Percentiles rank a stretch among this genome's conserved stretches.
Conservation (phyloP, 2,113 vertebrate species). For the Odobenus rosmarus region DNA sequence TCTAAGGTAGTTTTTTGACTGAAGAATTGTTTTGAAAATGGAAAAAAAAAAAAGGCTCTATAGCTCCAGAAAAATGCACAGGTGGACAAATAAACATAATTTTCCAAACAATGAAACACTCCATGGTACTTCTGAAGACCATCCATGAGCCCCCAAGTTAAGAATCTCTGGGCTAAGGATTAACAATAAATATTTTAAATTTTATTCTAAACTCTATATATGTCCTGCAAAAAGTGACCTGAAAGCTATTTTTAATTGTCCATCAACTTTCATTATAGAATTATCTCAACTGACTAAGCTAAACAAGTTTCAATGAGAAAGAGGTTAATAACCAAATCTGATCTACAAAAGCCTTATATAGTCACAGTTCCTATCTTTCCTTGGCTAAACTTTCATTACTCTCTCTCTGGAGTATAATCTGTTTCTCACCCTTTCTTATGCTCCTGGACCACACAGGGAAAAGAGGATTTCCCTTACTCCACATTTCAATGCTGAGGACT, state of each 20-base stretch:
- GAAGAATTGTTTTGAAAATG: conserved; percentile 19
- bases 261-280: conserved; percentile 22
- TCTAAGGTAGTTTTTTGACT: conserved; percentile 7
- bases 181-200: neutral
- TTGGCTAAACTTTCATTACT: neutral
- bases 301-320: conserved; percentile 6
- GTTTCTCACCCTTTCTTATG: neutral
- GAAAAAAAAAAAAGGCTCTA: neutral
- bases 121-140: neutral
- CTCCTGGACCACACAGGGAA: neutral
- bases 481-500: neutral
- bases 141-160: neutral
- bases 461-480: neutral
- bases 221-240: neutral
- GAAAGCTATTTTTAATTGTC: conserved; percentile 17
- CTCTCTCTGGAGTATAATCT: neutral
- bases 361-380: neutral
- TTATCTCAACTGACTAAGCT: neutral
- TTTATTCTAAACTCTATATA: conserved; percentile 20
- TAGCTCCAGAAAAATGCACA: conserved; percentile 10
- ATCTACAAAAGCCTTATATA: neutral
- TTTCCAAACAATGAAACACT: neutral
- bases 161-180: neutral
- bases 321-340: conserved; percentile 6
- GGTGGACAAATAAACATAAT: neutral